phyloP scores from a whole-genome alignment of 2,888 invertebrate species.

The Helleia helle region DNA sequence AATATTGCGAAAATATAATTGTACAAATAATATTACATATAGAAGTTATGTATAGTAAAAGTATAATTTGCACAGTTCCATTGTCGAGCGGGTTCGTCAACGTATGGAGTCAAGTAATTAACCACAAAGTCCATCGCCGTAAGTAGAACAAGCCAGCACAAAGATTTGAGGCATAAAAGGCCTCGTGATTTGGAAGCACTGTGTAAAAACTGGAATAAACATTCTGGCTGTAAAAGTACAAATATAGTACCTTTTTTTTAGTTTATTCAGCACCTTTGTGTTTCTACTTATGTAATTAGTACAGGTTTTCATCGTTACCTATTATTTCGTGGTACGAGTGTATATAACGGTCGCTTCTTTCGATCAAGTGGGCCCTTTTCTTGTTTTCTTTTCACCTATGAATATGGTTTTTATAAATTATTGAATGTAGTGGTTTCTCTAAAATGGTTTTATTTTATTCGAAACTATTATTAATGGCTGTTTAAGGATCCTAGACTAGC shows the following conservation, averaged over 20 bases:
- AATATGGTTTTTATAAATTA: too few species aligned
- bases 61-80: constrained; percentile 7
- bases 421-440: too few species aligned
- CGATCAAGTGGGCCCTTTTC: constrained; percentile 4
- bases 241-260: background rate
- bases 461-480: too few species aligned
- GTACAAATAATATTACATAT: too few species aligned
- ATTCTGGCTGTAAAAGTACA: constrained; percentile 2
- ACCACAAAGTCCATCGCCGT: constrained; percentile 5
- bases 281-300: background rate
- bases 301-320: background rate
- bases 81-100: constrained; percentile 7
- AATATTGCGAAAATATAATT: too few species aligned
- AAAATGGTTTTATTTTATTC: background rate
- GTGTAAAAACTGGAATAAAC: background rate
- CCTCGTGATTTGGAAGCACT: background rate
- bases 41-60: background rate
- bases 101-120: constrained; percentile 8
- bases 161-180: background rate
- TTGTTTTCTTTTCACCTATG: too few species aligned
- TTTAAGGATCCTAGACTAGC: too few species aligned
- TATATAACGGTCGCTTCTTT: background rate
- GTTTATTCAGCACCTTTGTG: background rate
- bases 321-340: too few species aligned
- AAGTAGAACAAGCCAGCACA: constrained; percentile 5